Evolutionary conservation across 2,888 invertebrate genomes (phyloP).

Genomic region (Agrypnus murinus): DNA sequence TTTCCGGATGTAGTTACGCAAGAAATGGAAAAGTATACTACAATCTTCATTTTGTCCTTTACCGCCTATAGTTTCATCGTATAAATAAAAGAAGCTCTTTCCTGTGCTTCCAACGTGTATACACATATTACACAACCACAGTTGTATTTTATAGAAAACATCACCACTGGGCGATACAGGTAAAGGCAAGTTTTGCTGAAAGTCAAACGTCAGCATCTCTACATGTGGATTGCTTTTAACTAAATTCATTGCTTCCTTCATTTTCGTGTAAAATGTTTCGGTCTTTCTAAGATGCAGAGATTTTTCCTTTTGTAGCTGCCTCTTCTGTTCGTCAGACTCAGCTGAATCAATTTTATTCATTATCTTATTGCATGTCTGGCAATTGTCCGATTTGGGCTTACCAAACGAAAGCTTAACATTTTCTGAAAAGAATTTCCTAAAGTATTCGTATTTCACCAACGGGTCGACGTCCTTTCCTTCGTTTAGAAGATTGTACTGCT

Average conservation of each 20-base stretch:
- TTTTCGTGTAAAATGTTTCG: slow-evolving; percentile 25
- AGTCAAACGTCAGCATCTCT: slow-evolving; percentile 28
- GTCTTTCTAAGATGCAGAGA: neutral
- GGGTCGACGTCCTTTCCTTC: too few relatives aligned
- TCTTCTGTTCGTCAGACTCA: too few relatives aligned
- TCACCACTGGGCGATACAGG: too few relatives aligned
- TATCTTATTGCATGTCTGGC: slow-evolving; percentile 14
- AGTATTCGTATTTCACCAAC: too few relatives aligned
- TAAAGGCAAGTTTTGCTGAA: too few relatives aligned
- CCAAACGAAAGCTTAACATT: slow-evolving; percentile 9
- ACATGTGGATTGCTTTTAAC: slow-evolving; percentile 1
- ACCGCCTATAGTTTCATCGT: slow-evolving; percentile 27
- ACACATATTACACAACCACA: slow-evolving; percentile 32
- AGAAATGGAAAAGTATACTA: too few relatives aligned
- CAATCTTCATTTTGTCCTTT: slow-evolving; percentile 31
- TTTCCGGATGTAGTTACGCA: slow-evolving; percentile 1
- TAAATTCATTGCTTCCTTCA: slow-evolving; percentile 18
- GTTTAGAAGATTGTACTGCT: too few relatives aligned
- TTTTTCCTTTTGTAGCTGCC: slow-evolving; percentile 2
- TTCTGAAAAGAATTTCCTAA: too few relatives aligned
- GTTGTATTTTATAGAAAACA: slow-evolving; percentile 29
- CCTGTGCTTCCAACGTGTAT: slow-evolving; percentile 25
- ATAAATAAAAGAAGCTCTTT: slow-evolving; percentile 37
- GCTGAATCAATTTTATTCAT: too few relatives aligned
- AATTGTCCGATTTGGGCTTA: slow-evolving; percentile 8